Percentiles rank a stretch among this genome's conserved stretches.
phyloP scores from a whole-genome alignment of 2,888 invertebrate species.

The Stenichneumon culpator region DNA sequence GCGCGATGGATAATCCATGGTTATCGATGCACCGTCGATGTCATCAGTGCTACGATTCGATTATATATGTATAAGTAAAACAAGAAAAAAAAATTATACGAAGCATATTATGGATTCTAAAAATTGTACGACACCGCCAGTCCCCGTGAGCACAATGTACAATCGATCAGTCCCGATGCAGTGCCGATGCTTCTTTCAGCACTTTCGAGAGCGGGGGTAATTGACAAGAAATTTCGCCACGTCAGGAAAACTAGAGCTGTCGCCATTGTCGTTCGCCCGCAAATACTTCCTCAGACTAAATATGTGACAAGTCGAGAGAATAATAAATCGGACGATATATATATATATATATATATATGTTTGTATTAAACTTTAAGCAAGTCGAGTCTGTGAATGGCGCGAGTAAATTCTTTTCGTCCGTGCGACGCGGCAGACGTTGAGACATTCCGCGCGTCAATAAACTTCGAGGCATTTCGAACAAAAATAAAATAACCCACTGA shows the following conservation, averaged over 20 bases:
- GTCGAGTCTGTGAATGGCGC: not conserved
- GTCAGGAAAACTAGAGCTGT: constrained; percentile 41
- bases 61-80: no score
- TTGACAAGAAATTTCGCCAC: constrained; percentile 40
- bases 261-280: constrained; percentile 21
- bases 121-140: not conserved
- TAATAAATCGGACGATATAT: not conserved
- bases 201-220: constrained; percentile 29
- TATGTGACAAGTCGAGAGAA: constrained; percentile 28
- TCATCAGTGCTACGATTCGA: no score
- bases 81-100: no score
- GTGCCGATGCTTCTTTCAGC: not conserved
- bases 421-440: not conserved
- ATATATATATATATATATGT: not conserved
- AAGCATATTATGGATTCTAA: not conserved
- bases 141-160: not conserved
- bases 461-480: not conserved
- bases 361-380: not conserved
- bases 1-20: no score
- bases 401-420: not conserved
- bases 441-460: not conserved
- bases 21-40: no score
- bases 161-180: not conserved
- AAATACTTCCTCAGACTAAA: not conserved
- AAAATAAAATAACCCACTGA: constrained; percentile 7